These are phyloP conservation scores for Kryptolebias marmoratus DNA, from an alignment of 2,113 vertebrate species.

Conservation along the genomic window DNA sequence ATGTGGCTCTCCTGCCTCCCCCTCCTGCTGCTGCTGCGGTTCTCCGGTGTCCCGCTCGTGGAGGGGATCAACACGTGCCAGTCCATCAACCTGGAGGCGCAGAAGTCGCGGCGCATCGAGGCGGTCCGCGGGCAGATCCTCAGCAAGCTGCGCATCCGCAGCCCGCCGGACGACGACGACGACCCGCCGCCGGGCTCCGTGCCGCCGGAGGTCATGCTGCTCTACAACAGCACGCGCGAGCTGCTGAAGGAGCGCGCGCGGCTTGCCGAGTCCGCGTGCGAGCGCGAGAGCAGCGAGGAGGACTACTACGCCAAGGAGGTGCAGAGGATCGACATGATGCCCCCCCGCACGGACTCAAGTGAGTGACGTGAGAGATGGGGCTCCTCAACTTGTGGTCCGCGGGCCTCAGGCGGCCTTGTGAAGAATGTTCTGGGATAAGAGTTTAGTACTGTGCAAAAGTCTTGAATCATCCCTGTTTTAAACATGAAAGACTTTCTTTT, in stretches of 20 bases:
- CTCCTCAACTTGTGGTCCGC: background rate
- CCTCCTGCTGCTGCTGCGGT: conserved; percentile 87
- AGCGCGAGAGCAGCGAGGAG: conserved; percentile 96
- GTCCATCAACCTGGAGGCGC: conserved; percentile 95
- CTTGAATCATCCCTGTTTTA: background rate
- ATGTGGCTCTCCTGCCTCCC: conserved; percentile 75
- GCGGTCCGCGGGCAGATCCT: conserved; percentile 98
- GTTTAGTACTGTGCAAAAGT: background rate
- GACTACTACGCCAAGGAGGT: conserved; percentile 99
- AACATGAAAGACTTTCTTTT: too few relatives aligned
- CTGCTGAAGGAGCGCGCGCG: conserved; percentile 91
- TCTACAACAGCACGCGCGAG: conserved; percentile 98
- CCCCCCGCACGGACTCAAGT: conserved; percentile 80
- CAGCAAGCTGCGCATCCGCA: conserved; percentile 96
- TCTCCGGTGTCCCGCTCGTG: conserved; percentile 83
- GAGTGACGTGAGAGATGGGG: conserved; percentile 41
- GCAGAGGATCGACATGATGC: conserved; percentile 94
- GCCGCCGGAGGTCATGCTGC: conserved; percentile 92
- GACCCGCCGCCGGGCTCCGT: conserved; percentile 82
- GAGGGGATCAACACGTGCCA: conserved; percentile 95
- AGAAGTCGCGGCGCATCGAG: conserved; percentile 97
- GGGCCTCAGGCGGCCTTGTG: background rate
- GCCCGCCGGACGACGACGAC: conserved; percentile 83
- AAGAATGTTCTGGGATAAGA: background rate
- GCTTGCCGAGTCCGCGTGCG: conserved; percentile 84